Evolutionary conservation across 2,888 invertebrate species (phyloP), one percentile per base, ranked within the genome.

Genomic region (Aphodius sticticus): DNA sequence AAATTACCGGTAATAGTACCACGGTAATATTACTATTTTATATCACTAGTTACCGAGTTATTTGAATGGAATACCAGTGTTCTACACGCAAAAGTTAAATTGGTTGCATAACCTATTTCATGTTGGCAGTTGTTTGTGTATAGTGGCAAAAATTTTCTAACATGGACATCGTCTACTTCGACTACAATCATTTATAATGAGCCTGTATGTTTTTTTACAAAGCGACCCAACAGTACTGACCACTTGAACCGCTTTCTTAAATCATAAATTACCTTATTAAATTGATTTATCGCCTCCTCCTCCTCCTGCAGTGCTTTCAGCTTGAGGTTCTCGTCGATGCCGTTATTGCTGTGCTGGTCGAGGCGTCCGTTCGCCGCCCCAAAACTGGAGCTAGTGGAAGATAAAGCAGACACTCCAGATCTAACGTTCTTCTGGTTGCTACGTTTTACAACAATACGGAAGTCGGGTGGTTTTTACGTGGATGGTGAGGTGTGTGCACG

Each of bases 301-400:
- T 99, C 99, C 88, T 99, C 98, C 37, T 98, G 98, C 81, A 99
- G 90, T 69, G 95, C 96, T 89, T 96, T 95, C 86, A 95, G 94
- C 87, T 95, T 94, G 81, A 97, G 91, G 79, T 93, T 93, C 87
- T 98, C 98, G 87, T 97, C 97, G 81, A 97, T 95, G 78, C 95
- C 95, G 86, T 95, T 95, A 53, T 53, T 53, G 82, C 93, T 91
- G 86, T 84, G 90, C 90, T 85, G 84, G 82, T 87, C 88, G 81
- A 88, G 86, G 76, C 85, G 88, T 16, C 87, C 87, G 81, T 87
- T 88, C 85, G 88, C 91, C 86, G 94, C 93, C 83, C 96, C 96
- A 91, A 97, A 97, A 82, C 96, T 95, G 85, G 94, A 95, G 87
- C 96, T 96, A 86, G 96, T 96, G 85, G 96, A 95, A 87, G 96